Conservation (phyloP, 2,888 invertebrate species). For the Myopa tessellatipennis region DNA sequence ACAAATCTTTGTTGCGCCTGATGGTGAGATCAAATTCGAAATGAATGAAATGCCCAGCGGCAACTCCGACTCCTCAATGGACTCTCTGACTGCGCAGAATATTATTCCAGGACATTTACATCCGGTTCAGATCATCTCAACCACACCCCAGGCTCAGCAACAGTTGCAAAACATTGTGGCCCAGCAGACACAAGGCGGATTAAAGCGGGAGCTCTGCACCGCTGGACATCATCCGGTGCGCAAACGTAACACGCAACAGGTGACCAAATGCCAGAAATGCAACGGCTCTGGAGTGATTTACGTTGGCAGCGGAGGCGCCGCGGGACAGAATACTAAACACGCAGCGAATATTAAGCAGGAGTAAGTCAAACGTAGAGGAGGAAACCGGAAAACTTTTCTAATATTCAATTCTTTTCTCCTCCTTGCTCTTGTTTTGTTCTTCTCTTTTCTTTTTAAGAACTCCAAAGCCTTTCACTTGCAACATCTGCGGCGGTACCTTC, state of each 20-base stretch:
- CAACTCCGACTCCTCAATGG: conserved; percentile 59
- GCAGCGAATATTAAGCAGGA: conserved; percentile 57
- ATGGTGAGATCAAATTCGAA: conserved; percentile 74
- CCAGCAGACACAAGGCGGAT: conserved; percentile 53
- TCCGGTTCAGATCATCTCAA: conserved; percentile 61
- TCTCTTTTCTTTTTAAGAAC: conserved; percentile 59
- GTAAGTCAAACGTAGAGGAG: conserved; percentile 53
- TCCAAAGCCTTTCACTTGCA: conserved; percentile 89
- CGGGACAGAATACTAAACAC: conserved; percentile 18
- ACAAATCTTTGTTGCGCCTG: conserved; percentile 77
- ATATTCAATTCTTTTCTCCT: not conserved
- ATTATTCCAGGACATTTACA: conserved; percentile 66
- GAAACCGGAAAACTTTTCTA: not conserved
- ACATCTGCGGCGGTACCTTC: conserved; percentile 86
- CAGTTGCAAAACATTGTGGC: conserved; percentile 59
- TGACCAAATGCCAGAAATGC: conserved; percentile 89
- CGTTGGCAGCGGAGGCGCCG: conserved; percentile 55
- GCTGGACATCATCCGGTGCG: conserved; percentile 82
- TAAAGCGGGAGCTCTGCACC: conserved; percentile 56
- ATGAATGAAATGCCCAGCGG: conserved; percentile 68
- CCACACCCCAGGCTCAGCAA: conserved; percentile 58
- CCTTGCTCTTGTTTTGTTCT: not conserved
- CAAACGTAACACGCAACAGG: conserved; percentile 80
- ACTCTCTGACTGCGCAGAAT: conserved; percentile 69
- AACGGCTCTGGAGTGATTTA: conserved; percentile 86